Percentiles rank a stretch among this genome's conserved stretches.
Evolutionary conservation across 2,888 invertebrate genomes (phyloP).

Genomic region (Fragum fragum): DNA sequence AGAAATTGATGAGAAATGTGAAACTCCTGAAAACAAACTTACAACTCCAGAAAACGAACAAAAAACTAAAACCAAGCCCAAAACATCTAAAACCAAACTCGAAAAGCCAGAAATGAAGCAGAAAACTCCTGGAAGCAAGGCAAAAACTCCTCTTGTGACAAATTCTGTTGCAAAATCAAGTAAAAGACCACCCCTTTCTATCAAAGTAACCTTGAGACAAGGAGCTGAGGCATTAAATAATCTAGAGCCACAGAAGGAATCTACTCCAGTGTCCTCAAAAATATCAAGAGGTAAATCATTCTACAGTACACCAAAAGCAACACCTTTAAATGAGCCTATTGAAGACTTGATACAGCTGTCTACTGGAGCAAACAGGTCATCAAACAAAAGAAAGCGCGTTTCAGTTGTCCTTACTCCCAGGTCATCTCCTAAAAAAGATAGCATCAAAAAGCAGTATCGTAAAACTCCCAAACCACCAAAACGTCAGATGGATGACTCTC

Average conservation of each 20-base stretch:
- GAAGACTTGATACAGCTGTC: conserved; percentile 6
- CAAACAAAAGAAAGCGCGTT: background rate
- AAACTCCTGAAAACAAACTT: background rate
- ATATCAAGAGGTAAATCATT: conserved; percentile 55
- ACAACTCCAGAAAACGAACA: background rate
- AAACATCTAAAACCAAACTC: background rate
- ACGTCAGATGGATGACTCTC: conserved; percentile 20
- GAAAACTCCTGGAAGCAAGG: background rate
- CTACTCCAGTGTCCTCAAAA: conserved; percentile 58
- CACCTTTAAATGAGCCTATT: conserved; percentile 31
- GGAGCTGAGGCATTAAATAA: background rate
- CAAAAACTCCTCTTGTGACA: background rate
- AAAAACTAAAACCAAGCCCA: background rate
- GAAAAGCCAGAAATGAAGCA: background rate
- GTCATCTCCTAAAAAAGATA: conserved; percentile 14
- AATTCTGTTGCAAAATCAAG: background rate
- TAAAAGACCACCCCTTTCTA: background rate
- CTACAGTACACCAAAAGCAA: conserved; percentile 58
- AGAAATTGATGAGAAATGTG: too few species aligned
- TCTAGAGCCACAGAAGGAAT: conserved; percentile 25
- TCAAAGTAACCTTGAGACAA: background rate
- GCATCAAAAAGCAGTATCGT: conserved; percentile 34
- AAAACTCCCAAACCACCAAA: conserved; percentile 45
- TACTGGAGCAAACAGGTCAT: conserved; percentile 19
- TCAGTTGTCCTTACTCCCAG: conserved; percentile 7